A percentile compares a stretch with the other conserved stretches of the same genome.
phyloP scores from a whole-genome alignment of 2,888 invertebrate species.

The Atethmia centrago region DNA sequence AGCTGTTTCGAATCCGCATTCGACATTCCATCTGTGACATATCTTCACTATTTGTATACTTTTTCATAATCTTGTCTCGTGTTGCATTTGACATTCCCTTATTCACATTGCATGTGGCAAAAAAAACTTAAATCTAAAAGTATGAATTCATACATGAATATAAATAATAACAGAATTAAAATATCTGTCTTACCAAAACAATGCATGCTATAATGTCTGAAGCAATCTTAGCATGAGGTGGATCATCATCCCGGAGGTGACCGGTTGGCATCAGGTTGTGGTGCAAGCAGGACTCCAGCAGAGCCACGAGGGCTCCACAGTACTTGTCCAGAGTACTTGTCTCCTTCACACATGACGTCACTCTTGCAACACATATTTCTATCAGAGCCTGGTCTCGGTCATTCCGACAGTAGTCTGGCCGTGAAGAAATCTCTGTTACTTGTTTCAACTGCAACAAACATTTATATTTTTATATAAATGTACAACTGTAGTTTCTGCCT shows the following conservation, averaged over 20 bases:
- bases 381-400: constrained; percentile 98
- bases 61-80: background rate
- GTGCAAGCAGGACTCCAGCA: constrained; percentile 96
- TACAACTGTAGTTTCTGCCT: background rate
- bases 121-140: background rate
- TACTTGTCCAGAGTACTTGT: constrained; percentile 96
- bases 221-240: constrained; percentile 98
- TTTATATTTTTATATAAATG: background rate
- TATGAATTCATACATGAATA: background rate
- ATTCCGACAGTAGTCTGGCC: constrained; percentile 95
- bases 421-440: constrained; percentile 95
- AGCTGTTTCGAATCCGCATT: too few relatives aligned
- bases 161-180: background rate
- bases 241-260: constrained; percentile 94
- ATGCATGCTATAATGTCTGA: constrained; percentile 98
- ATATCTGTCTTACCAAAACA: constrained; percentile 93
- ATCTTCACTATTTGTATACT: background rate
- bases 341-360: constrained; percentile 97
- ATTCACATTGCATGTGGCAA: background rate
- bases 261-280: constrained; percentile 95
- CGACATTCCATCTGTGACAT: too few relatives aligned
- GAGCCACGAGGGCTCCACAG: constrained; percentile 94
- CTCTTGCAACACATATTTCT: constrained; percentile 97
- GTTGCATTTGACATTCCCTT: background rate
- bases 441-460: constrained; percentile 91